phyloP scores from a whole-genome alignment of 30 jellyfish, hydroid and myxozoan species.

The Hydractinia symbiolongicarpus region DNA sequence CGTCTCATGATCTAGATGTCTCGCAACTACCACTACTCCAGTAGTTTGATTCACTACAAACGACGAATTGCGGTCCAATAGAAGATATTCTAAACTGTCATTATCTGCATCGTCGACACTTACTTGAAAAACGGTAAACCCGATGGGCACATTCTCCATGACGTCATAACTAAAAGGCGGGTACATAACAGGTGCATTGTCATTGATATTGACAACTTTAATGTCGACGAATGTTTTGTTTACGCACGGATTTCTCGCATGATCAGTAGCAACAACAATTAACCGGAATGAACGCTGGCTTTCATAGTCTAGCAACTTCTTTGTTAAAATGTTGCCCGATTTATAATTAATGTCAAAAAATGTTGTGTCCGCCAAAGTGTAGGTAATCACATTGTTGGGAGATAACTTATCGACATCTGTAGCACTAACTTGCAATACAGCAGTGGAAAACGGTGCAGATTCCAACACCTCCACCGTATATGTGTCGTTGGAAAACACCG shows the following conservation, averaged over 20 bases:
- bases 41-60: not conserved
- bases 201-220: not conserved
- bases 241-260: not conserved
- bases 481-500: not conserved
- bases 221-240: not conserved
- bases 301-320: not conserved
- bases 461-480: not conserved
- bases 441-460: not conserved
- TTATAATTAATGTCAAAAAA: not conserved
- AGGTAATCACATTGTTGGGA: not conserved
- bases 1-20: not conserved
- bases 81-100: not conserved
- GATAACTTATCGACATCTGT: not conserved
- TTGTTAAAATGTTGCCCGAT: not conserved
- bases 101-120: slow-evolving; percentile 1
- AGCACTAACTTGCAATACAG: not conserved
- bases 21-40: not conserved
- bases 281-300: not conserved
- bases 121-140: not conserved
- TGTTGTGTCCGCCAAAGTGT: not conserved
- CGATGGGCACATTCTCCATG: slow-evolving; percentile 1
- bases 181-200: slow-evolving; percentile 6
- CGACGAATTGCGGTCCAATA: not conserved
- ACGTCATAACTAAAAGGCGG: not conserved
- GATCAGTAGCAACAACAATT: not conserved